A percentile compares a stretch with the other conserved stretches of the same genome.
phyloP scores from a whole-genome alignment of 2,113 vertebrate species.

The Prolemur simus region DNA sequence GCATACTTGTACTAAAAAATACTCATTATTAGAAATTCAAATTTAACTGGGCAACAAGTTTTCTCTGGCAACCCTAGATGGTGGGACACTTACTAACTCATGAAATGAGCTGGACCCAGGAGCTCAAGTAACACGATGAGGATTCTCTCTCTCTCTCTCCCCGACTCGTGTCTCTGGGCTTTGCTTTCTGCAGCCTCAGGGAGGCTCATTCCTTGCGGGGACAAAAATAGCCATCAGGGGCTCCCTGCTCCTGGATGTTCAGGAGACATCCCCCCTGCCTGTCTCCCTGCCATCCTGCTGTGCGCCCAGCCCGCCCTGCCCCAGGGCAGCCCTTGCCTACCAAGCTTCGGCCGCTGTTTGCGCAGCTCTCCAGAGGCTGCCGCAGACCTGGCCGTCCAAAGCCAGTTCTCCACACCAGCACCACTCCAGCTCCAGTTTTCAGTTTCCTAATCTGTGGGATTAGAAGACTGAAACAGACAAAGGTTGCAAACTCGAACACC shows the following conservation, averaged over 20 bases:
- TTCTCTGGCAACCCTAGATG: background rate
- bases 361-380: background rate
- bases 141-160: background rate
- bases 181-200: background rate
- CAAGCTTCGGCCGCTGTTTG: background rate
- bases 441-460: background rate
- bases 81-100: background rate
- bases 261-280: too few species aligned
- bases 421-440: background rate
- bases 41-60: background rate
- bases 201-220: background rate
- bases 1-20: background rate
- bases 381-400: background rate
- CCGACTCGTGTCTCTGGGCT: background rate
- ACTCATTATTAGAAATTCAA: background rate
- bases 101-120: background rate
- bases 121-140: fast-evolving
- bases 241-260: background rate
- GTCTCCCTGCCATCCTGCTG: background rate
- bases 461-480: background rate
- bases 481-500: fast-evolving
- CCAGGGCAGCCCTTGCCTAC: background rate
- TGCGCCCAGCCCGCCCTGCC: background rate
- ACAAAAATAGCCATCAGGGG: background rate
- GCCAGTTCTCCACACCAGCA: background rate